A percentile compares a stretch with the other conserved stretches of the same genome.
Conservation (phyloP, 2,888 invertebrate genomes). For the Scrobipalpa costella region DNA sequence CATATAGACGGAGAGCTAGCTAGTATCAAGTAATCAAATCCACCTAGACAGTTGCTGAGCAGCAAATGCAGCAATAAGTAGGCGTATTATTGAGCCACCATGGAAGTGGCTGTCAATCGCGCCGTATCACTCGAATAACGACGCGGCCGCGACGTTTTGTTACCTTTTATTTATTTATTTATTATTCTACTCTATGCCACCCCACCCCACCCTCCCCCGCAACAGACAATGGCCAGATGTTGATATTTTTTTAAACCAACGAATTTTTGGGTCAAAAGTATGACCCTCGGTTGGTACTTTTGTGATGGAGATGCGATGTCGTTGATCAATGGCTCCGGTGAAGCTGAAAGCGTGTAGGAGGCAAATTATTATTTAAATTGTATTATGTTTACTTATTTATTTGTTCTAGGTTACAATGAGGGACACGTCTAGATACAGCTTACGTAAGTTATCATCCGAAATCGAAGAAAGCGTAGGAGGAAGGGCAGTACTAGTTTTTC, state of each 20-base stretch:
- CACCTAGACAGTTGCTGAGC: slow-evolving; percentile 44
- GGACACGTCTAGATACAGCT: too few relatives aligned
- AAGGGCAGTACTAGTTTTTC: too few relatives aligned
- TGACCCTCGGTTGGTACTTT: slow-evolving; percentile 38
- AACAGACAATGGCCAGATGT: slow-evolving; percentile 76
- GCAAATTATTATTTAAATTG: background rate
- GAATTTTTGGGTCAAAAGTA: slow-evolving; percentile 61
- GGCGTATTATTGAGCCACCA: slow-evolving; percentile 75
- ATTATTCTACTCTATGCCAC: slow-evolving; percentile 58
- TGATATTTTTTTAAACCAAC: slow-evolving; percentile 76
- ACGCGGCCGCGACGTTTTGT: slow-evolving; percentile 78
- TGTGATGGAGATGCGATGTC: slow-evolving; percentile 48
- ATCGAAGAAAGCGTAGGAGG: too few relatives aligned
- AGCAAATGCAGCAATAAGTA: slow-evolving; percentile 67
- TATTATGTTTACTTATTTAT: background rate
- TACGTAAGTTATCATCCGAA: too few relatives aligned
- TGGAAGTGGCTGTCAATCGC: slow-evolving; percentile 79
- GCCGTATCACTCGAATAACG: slow-evolving; percentile 70
- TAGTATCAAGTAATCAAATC: background rate
- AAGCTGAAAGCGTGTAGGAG: slow-evolving; percentile 19
- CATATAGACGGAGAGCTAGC: too few relatives aligned
- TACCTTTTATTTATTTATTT: slow-evolving; percentile 60
- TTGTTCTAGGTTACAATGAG: background rate
- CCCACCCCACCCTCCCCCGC: slow-evolving; percentile 65
- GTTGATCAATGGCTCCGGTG: slow-evolving; percentile 34